These are phyloP conservation scores for Ganaspis sp. DNA, from an alignment of 1,140 invertebrate species.

Conservation along the genomic window DNA sequence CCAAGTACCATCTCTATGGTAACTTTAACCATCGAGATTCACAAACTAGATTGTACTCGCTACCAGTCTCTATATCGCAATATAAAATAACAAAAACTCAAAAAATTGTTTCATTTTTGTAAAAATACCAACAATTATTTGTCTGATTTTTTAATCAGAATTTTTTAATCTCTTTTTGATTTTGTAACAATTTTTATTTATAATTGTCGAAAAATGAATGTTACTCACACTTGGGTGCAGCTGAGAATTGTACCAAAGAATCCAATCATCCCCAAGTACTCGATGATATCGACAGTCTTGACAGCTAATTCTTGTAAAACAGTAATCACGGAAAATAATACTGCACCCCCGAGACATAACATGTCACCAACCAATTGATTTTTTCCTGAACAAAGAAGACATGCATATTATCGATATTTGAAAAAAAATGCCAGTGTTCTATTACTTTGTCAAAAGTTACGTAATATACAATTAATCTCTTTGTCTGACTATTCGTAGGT, in stretches of 20 bases:
- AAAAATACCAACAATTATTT: too few relatives aligned
- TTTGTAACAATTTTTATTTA: background rate
- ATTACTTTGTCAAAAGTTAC: too few relatives aligned
- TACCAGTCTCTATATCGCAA: too few relatives aligned
- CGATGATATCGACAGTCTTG: constrained; percentile 86
- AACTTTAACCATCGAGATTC: too few relatives aligned
- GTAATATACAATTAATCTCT: too few relatives aligned
- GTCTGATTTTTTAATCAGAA: too few relatives aligned
- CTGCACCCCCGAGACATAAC: constrained; percentile 87
- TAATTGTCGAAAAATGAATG: background rate
- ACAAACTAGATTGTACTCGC: too few relatives aligned
- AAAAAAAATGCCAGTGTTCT: constrained; percentile 9
- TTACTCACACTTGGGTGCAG: constrained; percentile 87
- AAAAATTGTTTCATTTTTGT: too few relatives aligned
- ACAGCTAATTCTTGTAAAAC: constrained; percentile 90
- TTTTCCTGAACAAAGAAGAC: constrained; percentile 78
- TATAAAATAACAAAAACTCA: too few relatives aligned
- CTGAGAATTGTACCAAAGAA: constrained; percentile 88
- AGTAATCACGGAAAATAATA: constrained; percentile 89
- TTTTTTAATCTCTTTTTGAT: too few relatives aligned
- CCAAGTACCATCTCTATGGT: too few relatives aligned
- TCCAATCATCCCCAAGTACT: constrained; percentile 91
- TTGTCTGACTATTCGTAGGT: too few relatives aligned
- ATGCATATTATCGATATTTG: background rate
- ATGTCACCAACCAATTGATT: constrained; percentile 90